Base-by-base conservation (phyloP, 2,113 vertebrate species). In the Stegastes partitus region DNA sequence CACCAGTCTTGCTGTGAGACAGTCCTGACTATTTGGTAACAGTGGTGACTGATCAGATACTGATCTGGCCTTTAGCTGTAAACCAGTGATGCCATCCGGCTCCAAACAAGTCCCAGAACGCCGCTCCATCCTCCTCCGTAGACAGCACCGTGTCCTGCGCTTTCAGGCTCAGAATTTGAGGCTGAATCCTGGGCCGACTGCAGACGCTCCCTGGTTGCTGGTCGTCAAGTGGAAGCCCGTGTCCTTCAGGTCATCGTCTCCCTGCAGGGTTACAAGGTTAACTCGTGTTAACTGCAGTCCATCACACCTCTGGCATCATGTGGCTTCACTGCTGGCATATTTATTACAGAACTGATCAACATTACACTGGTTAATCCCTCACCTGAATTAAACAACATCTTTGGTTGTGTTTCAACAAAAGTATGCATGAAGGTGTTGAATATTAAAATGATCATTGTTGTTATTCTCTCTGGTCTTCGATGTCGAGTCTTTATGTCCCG, bases 141-240 rank as follows among this genome's bases (percentile, higher is more conserved):
- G 23, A 59, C 68, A 53, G 62, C 28, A 53, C 61, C 51, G 12
- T 6, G 4, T 64, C 58, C 68, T 26, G 64, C 26, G 19, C 39
- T 10, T 53, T 12, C 7, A 22, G 64, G 15, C 58, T 96, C 86
- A 99, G 82, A 99, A 99, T 76, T 99, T 99, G 67, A 99, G 96
- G 93, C 97, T 99, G 92, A 99, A 99, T 26, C 98, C 98, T 0
- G 97, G 97, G 2, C 98, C 98, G 0, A 96, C 97, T 0, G 97
- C 98, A 0, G 98, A 99, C 0, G 94, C 97, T 26, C 98, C 98
- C 91, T 99, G 98, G 51, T 96, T 99, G 1, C 97, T 98, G 82
- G 96, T 97, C 16, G 97, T 99, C 80, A 99, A 92, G 55, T 99
- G 97, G 89, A 99, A 99, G 42, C 98, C 98, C 0, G 97, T 98